Percentiles rank a stretch among this genome's conserved stretches.
Evolutionary conservation across 1,140 invertebrate genomes (phyloP).

Genomic region (Hylaeus anthracinus): DNA sequence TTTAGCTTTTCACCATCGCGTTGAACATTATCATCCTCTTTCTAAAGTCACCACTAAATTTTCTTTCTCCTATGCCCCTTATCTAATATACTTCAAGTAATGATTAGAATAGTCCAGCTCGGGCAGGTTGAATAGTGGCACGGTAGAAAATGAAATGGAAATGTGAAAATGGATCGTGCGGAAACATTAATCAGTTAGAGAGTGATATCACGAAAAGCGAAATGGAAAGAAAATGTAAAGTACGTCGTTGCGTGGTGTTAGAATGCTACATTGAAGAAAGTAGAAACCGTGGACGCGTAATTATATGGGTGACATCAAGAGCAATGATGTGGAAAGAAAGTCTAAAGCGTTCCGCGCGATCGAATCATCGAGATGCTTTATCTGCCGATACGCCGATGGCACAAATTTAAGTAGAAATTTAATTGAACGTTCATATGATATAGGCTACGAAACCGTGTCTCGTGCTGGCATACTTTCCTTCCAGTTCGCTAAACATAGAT

Average conservation of each 20-base stretch:
- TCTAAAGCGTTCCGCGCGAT: background rate
- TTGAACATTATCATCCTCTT: no score
- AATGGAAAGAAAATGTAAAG: background rate
- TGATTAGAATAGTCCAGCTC: no score
- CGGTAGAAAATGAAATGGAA: background rate
- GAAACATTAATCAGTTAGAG: background rate
- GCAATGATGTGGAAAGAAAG: conserved; percentile 3
- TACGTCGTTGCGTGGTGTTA: no score
- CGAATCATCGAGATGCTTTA: background rate
- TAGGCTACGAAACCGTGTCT: conserved; percentile 8
- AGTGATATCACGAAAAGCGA: background rate
- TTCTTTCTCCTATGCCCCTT: no score
- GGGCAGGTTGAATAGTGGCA: background rate
- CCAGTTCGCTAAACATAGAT: conserved; percentile 9
- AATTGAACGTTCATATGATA: conserved; percentile 8
- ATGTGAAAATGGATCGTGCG: background rate
- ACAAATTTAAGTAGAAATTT: conserved; percentile 11
- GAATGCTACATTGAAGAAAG: background rate
- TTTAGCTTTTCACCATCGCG: no score
- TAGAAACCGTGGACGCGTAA: background rate
- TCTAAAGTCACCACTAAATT: no score
- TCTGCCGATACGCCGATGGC: background rate
- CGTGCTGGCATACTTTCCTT: conserved; percentile 23
- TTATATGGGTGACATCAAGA: background rate
- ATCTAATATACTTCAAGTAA: no score